Evolutionary conservation across 2,797 vertebrate genomes (phyloP), one percentile per base, ranked within the genome.

Genomic region (Nothura maculosa): DNA sequence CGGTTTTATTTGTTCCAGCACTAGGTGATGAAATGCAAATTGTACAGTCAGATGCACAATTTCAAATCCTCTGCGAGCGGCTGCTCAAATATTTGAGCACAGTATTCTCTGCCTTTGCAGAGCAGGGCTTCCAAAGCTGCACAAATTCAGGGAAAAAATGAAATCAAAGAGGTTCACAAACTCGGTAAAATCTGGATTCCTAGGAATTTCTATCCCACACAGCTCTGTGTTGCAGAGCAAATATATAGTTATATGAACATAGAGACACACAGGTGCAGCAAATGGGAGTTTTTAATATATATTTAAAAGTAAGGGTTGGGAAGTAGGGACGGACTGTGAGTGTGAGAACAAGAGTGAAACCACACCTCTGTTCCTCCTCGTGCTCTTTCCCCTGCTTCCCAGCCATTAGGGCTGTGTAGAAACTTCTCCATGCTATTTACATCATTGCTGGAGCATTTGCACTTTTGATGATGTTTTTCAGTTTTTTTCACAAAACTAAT

Each of bases 21-120:
- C 10, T 67, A 87, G 91, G 93, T 92, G 93, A 86, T 84, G 92
- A 96, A 95, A 95, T 94, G 93, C 89, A 93, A 96, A 95, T 76
- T 87, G 92, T 93, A 40, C 69, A 76, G 95, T 81, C 93, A 93
- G 94, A 96, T 88, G 90, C 12, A 0, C 85, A 36, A 52, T 88
- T 90, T 86, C 91, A 91, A 89, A 69, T 76, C 82, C 74, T 90
- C 79, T 70, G 67, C 91, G 87, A 74, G 80, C 9, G 40, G 70
- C 12, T 8, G 30, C 80, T 93, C 80, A 57, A 83, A 42, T 63
- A 68, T 69, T 1, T 0, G 74, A 64, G 90, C 22, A 48, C 5
- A 42, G 30, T 70, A 77, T 81, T 74, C 82, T 70, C 74, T 87
- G 22, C 57, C 55, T 90, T 64, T 66, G 81, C 69, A 78, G 58